A percentile compares a stretch with the other conserved stretches of the same genome.
phyloP scores from a whole-genome alignment of 2,113 vertebrate species.

The Gambusia holbrooki region DNA sequence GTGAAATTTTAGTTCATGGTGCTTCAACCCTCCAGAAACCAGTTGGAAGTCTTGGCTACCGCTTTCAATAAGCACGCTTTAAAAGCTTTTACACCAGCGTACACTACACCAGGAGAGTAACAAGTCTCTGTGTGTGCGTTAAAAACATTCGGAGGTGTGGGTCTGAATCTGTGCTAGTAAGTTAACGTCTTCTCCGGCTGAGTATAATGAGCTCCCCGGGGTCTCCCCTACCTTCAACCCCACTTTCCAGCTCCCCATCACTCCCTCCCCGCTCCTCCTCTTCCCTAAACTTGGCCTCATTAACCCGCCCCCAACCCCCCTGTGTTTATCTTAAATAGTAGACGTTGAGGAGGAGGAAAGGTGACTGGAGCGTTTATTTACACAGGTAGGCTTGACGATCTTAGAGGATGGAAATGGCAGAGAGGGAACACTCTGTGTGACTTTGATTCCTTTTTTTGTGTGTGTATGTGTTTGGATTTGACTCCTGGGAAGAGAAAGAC shows the following conservation, averaged over 20 bases:
- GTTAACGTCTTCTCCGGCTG: slow-evolving; percentile 63
- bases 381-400: slow-evolving; percentile 26
- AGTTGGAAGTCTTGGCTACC: slow-evolving; percentile 46
- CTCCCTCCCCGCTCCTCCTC: slow-evolving; percentile 39
- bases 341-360: slow-evolving; percentile 41
- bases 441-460: slow-evolving; percentile 7
- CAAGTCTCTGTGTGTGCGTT: slow-evolving; percentile 63
- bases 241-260: slow-evolving; percentile 40
- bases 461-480: not conserved
- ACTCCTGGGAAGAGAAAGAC: slow-evolving; percentile 22
- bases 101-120: slow-evolving; percentile 60
- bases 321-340: slow-evolving; percentile 66
- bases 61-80: slow-evolving; percentile 57
- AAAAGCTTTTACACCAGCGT: slow-evolving; percentile 59
- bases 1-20: slow-evolving; percentile 12
- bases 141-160: slow-evolving; percentile 56
- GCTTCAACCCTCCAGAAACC: slow-evolving; percentile 37
- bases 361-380: slow-evolving; percentile 68
- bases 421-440: slow-evolving; percentile 4
- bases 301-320: slow-evolving; percentile 63
- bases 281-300: slow-evolving; percentile 73
- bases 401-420: slow-evolving; percentile 24
- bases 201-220: slow-evolving; percentile 78
- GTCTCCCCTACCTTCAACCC: slow-evolving; percentile 57
- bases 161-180: slow-evolving; percentile 46